Percentiles rank a stretch among this genome's conserved stretches.
Conservation (phyloP, 2,888 invertebrate genomes). For the Dolichomitus sp. region DNA sequence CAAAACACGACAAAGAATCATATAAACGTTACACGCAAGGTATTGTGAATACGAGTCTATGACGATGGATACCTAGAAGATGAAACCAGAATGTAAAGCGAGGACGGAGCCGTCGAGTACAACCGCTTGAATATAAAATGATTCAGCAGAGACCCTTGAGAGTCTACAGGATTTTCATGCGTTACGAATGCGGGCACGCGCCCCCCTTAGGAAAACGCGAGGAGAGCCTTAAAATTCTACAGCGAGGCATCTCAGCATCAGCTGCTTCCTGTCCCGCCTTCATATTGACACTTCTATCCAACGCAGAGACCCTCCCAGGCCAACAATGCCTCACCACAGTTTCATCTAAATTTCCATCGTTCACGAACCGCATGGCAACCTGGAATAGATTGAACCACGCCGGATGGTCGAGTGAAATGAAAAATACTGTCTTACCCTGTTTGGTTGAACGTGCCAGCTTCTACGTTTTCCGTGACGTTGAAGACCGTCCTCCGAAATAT, state of each 20-base stretch:
- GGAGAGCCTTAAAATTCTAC: conserved; percentile 28
- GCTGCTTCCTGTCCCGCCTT: conserved; percentile 62
- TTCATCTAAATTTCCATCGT: conserved; percentile 28
- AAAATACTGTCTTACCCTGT: conserved; percentile 88
- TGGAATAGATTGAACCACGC: conserved; percentile 6
- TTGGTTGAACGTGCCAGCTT: conserved; percentile 91
- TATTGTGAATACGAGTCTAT: conserved; percentile 21
- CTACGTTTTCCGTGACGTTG: conserved; percentile 89
- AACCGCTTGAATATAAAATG: conserved; percentile 49
- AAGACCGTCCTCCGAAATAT: conserved; percentile 83
- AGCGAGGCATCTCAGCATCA: conserved; percentile 23
- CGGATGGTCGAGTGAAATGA: conserved; percentile 10
- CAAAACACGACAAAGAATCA: neutral
- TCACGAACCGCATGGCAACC: neutral
- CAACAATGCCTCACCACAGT: conserved; percentile 50
- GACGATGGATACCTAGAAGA: conserved; percentile 1
- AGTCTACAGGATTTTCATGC: conserved; percentile 45
- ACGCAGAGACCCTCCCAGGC: neutral
- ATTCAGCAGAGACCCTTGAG: conserved; percentile 44
- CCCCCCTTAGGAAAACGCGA: conserved; percentile 19
- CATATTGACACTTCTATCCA: conserved; percentile 53
- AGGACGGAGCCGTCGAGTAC: neutral
- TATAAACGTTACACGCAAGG: conserved; percentile 10
- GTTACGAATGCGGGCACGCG: conserved; percentile 66
- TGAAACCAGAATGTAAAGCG: conserved; percentile 23